Base-by-base conservation (phyloP, 2,888 invertebrate species). In the Brenthis hecate region DNA sequence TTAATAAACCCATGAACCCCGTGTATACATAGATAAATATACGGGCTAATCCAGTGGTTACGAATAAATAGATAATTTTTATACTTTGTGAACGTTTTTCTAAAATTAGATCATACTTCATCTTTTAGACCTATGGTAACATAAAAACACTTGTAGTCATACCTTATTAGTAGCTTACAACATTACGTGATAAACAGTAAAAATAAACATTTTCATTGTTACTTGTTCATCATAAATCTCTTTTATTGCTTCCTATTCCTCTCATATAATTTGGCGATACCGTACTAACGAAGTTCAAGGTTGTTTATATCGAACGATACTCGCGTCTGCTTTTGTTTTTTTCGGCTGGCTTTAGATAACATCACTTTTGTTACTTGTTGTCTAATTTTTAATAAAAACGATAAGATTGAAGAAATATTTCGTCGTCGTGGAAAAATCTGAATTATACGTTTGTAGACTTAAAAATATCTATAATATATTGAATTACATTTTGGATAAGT, bases 231-330 rank as follows among this genome's bases (percentile, higher is more conserved):
- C 16, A 61, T 58, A 69, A 65, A 69, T 69, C 51, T 65, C 28
- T 14, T 65, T 58, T 60, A 65, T 56, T 50, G 50, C 50, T 60
- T 51, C 47, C 55, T 65, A 63, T 56, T 51, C 50, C n/a, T 48
- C 19, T 51, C 58, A 55, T 55, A 53, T 65, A 61, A 66, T 61
- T 66, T 48, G 61, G 36, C 61, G 50, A 36, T 32, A 55, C 32
- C 55, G 50, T 53, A 36, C 11, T 23, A 19, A 54, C 56, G 51
- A 56, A 69, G 69, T 69, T 69, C 69, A 69, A 69, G 69, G 69
- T 50, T 60, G 60, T 55, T 60, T 65, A 50, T 55, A 69, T 65
- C 56, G 55, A n/a, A 48, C 58, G 23, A 58, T 58, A 53, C 58
- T 57, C 28, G 23, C 50, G 56, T 57, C 51, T 56, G 43, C 14